Evolutionary conservation across 1,140 invertebrate species (phyloP).

Genomic region (Schlechtendalia chinensis): DNA sequence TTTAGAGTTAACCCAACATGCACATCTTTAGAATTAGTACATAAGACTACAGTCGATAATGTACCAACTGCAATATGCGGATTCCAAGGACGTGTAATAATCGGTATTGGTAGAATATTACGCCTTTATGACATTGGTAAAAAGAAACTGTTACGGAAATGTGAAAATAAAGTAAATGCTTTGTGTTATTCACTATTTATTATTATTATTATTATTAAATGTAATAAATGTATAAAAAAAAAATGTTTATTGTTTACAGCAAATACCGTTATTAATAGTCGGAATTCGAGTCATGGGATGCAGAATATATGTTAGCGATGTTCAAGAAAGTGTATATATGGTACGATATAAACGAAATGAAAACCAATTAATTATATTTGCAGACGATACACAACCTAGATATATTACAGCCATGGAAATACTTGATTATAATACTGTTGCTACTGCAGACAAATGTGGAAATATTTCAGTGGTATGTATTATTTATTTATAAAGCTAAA

Average conservation of each 20-base stretch:
- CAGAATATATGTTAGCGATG: conserved; percentile 90
- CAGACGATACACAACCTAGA: conserved; percentile 94
- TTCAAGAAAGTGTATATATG: conserved; percentile 97
- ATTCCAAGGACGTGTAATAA: conserved; percentile 88
- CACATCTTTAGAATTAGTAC: conserved; percentile 82
- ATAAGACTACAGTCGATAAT: conserved; percentile 93
- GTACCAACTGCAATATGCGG: conserved; percentile 84
- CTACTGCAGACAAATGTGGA: conserved; percentile 98
- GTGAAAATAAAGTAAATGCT: conserved; percentile 85
- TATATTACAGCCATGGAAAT: conserved; percentile 91
- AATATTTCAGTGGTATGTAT: conserved; percentile 87
- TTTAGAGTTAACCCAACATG: conserved; percentile 67
- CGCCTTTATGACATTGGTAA: conserved; percentile 96
- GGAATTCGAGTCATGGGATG: conserved; percentile 91
- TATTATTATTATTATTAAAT: not conserved
- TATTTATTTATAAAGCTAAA: not conserved
- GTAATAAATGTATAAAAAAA: conserved; percentile 20
- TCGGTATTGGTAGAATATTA: conserved; percentile 88
- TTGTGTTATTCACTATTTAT: too few relatives aligned
- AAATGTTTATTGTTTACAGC: conserved; percentile 60
- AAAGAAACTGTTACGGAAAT: conserved; percentile 94
- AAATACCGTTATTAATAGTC: conserved; percentile 92
- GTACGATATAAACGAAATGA: conserved; percentile 92
- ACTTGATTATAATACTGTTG: conserved; percentile 96
- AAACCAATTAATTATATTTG: conserved; percentile 97